Evolutionary conservation across 2,113 vertebrate genomes (phyloP), one percentile per base, ranked within the genome.

Genomic region (Ursus arctos): DNA sequence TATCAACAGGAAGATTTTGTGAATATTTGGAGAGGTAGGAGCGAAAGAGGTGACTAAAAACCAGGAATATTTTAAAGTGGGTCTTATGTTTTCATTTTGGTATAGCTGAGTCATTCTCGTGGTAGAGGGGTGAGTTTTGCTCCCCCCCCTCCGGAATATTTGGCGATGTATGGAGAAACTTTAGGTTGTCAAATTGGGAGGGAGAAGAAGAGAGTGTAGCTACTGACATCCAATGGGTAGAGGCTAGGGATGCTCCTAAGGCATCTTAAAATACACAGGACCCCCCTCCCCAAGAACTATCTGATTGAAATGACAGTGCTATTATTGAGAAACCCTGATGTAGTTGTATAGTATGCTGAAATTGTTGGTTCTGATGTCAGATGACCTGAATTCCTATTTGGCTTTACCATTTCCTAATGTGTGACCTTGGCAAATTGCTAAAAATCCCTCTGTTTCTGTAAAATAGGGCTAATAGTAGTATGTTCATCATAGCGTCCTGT

Each of bases 81-180:
- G n/a, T 76, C 14, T 49, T 93, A 3, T 31, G 43, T 80, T 94
- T 94, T 98, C 51, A 77, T 95, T 96, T 94, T 92, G 92, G 33
- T 89, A 15, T 81, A 74, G n/a, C 36, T 33, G 15, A 81, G 16
- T 82, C 79, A 81, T 53, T 91, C 74, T 67, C 36, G 31, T 92
- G n/a, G 53, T 55, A 40, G 8, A 6, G 6, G 36, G 18, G 11
- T 82, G 36, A 77, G 72, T 94, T 94, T 85, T n/a, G 1, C 2
- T 19, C 5, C 10, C 7, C 36, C 15, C 28, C 12, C 5, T 19
- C 61, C 19, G 19, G 26, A 95, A 47, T 24, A 57, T 93, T 85
- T 76, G 79, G 36, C 61, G 86, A 0, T 19, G 7, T 92, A 57
- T 96, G 69, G 49, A 83, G 74, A 81, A 89, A 92, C 28, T 63